Conservation (phyloP, 2,888 invertebrate species). For the Lymantria monacha region DNA sequence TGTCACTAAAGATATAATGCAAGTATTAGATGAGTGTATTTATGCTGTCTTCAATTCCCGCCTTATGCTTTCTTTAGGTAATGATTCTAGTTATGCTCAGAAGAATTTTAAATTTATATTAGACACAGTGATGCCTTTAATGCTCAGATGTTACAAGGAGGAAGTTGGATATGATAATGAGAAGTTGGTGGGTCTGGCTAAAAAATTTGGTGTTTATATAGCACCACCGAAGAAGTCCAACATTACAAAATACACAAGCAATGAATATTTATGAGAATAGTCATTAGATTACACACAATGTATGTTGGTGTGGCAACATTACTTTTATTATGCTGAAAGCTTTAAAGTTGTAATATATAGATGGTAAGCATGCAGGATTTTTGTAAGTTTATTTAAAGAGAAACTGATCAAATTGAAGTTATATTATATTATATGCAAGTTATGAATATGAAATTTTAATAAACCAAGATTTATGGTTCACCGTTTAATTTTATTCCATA, state of each 20-base stretch:
- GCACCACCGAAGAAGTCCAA: slow-evolving; percentile 82
- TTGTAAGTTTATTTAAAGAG: slow-evolving; percentile 75
- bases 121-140: slow-evolving; percentile 84
- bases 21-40: slow-evolving; percentile 87
- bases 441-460: slow-evolving; percentile 78
- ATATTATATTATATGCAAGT: slow-evolving; percentile 79
- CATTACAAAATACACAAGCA: slow-evolving; percentile 86
- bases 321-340: slow-evolving; percentile 79
- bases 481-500: slow-evolving; percentile 54
- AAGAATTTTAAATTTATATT: slow-evolving; percentile 88
- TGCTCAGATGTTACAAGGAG: slow-evolving; percentile 83
- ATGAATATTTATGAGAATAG: slow-evolving; percentile 83
- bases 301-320: slow-evolving; percentile 55
- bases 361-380: slow-evolving; percentile 75
- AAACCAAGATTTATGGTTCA: slow-evolving; percentile 62
- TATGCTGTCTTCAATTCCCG: slow-evolving; percentile 89
- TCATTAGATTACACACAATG: slow-evolving; percentile 37
- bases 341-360: slow-evolving; percentile 81
- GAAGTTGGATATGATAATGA: slow-evolving; percentile 83
- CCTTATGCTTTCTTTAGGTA: slow-evolving; percentile 79
- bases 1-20: slow-evolving; percentile 88
- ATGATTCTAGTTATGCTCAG: slow-evolving; percentile 71
- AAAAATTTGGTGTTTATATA: slow-evolving; percentile 79
- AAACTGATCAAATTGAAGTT: slow-evolving; percentile 76
- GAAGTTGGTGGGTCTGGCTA: slow-evolving; percentile 73